Evolutionary conservation across 2,888 invertebrate genomes (phyloP).

Genomic region (Mythimna albipuncta): DNA sequence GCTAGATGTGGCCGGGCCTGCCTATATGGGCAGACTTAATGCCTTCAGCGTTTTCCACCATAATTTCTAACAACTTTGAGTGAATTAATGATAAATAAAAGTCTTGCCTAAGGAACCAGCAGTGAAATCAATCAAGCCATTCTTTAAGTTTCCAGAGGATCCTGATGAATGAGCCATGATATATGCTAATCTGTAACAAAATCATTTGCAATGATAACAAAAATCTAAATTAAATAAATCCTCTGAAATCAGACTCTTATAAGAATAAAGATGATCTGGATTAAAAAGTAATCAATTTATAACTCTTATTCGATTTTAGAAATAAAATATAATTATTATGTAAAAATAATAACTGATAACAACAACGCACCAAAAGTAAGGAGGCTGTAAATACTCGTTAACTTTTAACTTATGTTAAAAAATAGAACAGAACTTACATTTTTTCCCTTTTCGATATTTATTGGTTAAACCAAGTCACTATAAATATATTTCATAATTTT

Average conservation of each 20-base stretch:
- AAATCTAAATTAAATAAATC: neutral
- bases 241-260: neutral
- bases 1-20: too few species aligned
- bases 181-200: conserved; percentile 28
- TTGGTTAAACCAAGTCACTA: conserved; percentile 1
- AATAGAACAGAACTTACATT: neutral
- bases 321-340: too few species aligned
- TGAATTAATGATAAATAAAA: neutral
- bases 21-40: too few species aligned
- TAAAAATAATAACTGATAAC: conserved; percentile 1
- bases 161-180: conserved; percentile 80
- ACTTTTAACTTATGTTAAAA: neutral
- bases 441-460: neutral
- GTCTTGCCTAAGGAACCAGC: conserved; percentile 95
- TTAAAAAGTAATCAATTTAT: neutral
- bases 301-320: too few species aligned
- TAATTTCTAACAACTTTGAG: neutral
- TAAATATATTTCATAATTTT: conserved; percentile 17
- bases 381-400: neutral
- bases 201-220: neutral
- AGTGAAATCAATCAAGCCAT: conserved; percentile 94
- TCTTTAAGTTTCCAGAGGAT: conserved; percentile 86
- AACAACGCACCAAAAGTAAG: neutral
- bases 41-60: too few species aligned
- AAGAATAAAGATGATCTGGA: neutral